Evolutionary conservation across 2,888 invertebrate genomes (phyloP).

Genomic region (Ophion slaviceki): DNA sequence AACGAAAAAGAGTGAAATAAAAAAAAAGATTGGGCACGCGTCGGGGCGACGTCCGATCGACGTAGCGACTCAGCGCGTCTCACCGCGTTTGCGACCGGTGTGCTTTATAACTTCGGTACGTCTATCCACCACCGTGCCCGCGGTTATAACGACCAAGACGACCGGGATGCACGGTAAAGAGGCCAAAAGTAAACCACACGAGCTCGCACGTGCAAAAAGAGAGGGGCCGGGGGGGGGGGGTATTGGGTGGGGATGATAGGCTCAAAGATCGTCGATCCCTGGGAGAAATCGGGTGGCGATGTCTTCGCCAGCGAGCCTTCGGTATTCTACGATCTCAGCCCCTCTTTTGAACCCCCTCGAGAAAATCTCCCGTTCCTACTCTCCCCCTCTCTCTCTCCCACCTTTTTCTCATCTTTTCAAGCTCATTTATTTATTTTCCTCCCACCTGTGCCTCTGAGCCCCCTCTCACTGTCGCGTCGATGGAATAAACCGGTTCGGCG

Average conservation of each 20-base stretch:
- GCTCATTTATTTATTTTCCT: background rate
- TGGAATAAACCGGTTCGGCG: constrained; percentile 2
- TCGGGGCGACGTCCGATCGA: constrained; percentile 77
- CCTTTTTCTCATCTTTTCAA: background rate
- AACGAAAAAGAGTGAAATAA: background rate
- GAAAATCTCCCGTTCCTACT: background rate
- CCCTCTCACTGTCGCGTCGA: background rate
- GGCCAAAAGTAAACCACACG: constrained; percentile 75
- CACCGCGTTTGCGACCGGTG: constrained; percentile 74
- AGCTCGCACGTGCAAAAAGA: constrained; percentile 50
- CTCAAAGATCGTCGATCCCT: constrained; percentile 28
- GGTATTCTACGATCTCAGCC: background rate
- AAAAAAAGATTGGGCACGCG: constrained; percentile 63
- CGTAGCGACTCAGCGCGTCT: constrained; percentile 78
- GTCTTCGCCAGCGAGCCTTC: background rate
- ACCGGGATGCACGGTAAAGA: constrained; percentile 73
- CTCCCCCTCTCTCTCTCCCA: background rate
- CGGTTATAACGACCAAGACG: constrained; percentile 56
- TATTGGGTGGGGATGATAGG: constrained; percentile 39
- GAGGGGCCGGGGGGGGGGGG: background rate
- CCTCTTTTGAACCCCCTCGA: background rate
- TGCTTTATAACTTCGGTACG: constrained; percentile 82
- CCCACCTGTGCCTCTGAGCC: background rate
- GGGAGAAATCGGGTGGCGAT: background rate
- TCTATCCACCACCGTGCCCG: constrained; percentile 60